phyloP scores from a whole-genome alignment of 2,113 vertebrate species.

The Pelobates fuscus region DNA sequence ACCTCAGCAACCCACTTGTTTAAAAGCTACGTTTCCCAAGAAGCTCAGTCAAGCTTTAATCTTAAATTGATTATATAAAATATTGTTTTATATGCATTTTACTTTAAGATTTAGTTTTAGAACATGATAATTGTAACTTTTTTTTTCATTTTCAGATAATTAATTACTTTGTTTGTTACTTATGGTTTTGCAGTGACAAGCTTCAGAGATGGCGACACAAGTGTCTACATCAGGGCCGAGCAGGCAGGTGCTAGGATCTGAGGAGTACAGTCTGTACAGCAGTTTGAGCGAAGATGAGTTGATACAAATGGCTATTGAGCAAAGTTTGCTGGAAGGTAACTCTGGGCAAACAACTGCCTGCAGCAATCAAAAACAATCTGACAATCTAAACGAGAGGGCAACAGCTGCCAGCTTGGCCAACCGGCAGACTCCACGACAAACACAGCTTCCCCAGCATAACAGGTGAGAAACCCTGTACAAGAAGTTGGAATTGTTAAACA shows the following conservation, averaged over 20 bases:
- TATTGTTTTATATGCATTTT: too few species aligned
- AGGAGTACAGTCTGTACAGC: constrained; percentile 88
- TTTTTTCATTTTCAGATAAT: too few species aligned
- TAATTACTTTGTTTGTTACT: too few species aligned
- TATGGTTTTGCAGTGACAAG: too few species aligned
- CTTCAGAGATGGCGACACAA: constrained; percentile 54
- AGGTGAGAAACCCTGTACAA: constrained; percentile 60
- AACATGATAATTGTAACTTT: too few species aligned
- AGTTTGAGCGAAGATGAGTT: constrained; percentile 87
- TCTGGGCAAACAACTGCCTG: constrained; percentile 48
- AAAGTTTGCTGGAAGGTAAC: constrained; percentile 75
- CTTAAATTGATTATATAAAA: too few species aligned
- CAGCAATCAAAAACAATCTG: constrained; percentile 54
- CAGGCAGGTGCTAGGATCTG: constrained; percentile 58
- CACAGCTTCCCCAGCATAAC: constrained; percentile 60
- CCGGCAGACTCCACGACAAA: constrained; percentile 49
- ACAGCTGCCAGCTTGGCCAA: fast-evolving
- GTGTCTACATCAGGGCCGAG: constrained; percentile 55
- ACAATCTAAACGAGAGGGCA: constrained; percentile 22
- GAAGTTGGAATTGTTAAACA: too few species aligned
- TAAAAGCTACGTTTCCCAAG: too few species aligned
- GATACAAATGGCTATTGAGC: constrained; percentile 88
- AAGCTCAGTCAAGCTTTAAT: too few species aligned
- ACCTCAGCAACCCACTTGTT: too few species aligned
- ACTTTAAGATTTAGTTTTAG: too few species aligned